Base-by-base conservation (phyloP, 2,888 invertebrate species). In the Abrostola triplasia region DNA sequence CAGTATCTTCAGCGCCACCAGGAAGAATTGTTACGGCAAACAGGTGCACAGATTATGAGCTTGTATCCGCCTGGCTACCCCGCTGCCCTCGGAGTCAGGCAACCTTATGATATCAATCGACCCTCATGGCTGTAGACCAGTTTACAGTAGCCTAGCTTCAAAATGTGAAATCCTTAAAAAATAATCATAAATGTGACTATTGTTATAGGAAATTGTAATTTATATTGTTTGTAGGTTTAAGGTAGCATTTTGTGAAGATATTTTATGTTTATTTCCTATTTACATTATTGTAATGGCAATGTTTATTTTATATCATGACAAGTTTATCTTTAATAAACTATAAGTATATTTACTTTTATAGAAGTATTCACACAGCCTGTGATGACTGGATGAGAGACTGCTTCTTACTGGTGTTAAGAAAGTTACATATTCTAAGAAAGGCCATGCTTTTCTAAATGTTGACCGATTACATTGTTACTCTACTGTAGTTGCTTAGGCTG, bases 41-140 rank as follows among this genome's bases (percentile, higher is more conserved):
- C 95, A 0, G 96, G 96, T 60, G 95, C 95, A 10, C 95, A 95
- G 75, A 96, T 96, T 84, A 95, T 96, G 92, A 95, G 95, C 48
- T 94, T 96, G 64, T 96, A 96, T 76, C 96, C 97, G 24, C 95
- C 96, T 0, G 96, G 96, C 0, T 97, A 97, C 76, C 96, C 92
- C 36, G 88, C 95, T 0, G 88, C 95, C 35, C 93, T 97, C 61
- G 95, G 96, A 68, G 96, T 96, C 85, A 95, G 97, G 42, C 97
- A 97, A 86, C 96, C 96, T n/a, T 97, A 96, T 81, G 97, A 97
- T 84, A 96, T 97, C 80, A 96, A 96, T 77, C 87, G 96, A 80
- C 96, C 96, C 63, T 95, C 96, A 59, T 97, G 97, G 97, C 96
- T 96, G 87, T 96, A 96, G 62, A 58, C 52, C 85, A 73, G 66